phyloP scores from a whole-genome alignment of 2,797 vertebrate species.

The Stomatorhinus walkeri region DNA sequence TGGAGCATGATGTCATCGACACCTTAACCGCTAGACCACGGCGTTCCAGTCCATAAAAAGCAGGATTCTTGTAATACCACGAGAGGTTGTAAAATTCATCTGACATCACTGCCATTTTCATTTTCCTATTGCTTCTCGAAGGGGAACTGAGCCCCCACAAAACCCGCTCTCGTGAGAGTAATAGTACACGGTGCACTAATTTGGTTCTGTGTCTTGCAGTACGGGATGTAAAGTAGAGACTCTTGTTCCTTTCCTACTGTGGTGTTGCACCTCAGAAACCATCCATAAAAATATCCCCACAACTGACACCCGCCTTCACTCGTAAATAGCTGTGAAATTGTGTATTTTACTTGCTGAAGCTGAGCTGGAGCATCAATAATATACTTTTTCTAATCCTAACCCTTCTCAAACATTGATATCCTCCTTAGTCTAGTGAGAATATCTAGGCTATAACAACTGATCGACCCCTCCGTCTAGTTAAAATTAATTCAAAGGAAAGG shows the following conservation, averaged over 20 bases:
- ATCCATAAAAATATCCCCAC: constrained; percentile 12
- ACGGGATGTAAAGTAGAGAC: background rate
- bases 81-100: background rate
- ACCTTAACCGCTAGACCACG: background rate
- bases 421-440: constrained; percentile 38
- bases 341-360: constrained; percentile 31
- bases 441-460: constrained; percentile 46
- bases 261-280: background rate
- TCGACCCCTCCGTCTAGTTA: constrained; percentile 42
- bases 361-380: constrained; percentile 34
- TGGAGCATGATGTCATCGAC: background rate
- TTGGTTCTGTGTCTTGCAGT: background rate
- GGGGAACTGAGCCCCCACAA: background rate
- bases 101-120: constrained; percentile 14
- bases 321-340: constrained; percentile 25
- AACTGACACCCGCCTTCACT: constrained; percentile 33
- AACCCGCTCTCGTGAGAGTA: background rate
- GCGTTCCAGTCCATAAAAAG: constrained; percentile 10
- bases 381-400: constrained; percentile 32
- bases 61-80: background rate
- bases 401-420: constrained; percentile 47
- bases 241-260: background rate
- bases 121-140: background rate
- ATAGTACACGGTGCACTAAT: background rate
- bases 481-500: constrained; percentile 29